Evolutionary conservation across 2,888 invertebrate genomes (phyloP).

Genomic region (Nebria salina): DNA sequence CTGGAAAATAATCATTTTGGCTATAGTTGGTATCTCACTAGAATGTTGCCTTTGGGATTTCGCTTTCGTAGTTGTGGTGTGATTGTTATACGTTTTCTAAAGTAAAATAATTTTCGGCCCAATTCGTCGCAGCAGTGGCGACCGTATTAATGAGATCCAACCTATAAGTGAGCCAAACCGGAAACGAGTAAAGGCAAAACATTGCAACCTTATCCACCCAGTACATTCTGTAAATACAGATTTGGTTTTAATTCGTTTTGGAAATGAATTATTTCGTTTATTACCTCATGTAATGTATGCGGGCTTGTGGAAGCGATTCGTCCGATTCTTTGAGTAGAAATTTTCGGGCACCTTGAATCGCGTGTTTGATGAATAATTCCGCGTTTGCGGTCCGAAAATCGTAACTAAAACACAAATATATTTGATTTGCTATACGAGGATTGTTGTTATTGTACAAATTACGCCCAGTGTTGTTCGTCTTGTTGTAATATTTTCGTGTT

Average conservation of each 20-base stretch:
- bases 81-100: neutral
- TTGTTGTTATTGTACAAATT: neutral
- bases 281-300: constrained; percentile 66
- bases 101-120: neutral
- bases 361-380: constrained; percentile 64
- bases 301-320: constrained; percentile 67
- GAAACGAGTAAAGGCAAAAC: constrained; percentile 19
- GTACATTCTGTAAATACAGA: constrained; percentile 56
- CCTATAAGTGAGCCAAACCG: constrained; percentile 30
- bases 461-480: constrained; percentile 59
- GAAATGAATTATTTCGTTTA: constrained; percentile 37
- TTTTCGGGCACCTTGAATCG: constrained; percentile 70
- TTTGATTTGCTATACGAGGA: too few species aligned
- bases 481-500: constrained; percentile 63
- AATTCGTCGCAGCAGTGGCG: neutral
- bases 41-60: too few species aligned
- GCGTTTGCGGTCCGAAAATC: constrained; percentile 67
- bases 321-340: constrained; percentile 76
- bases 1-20: too few species aligned
- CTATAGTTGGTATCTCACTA: too few species aligned
- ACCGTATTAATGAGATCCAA: neutral
- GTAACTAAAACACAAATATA: constrained; percentile 66
- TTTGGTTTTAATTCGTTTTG: neutral
- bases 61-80: too few species aligned
- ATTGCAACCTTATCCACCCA: constrained; percentile 55